Evolutionary conservation across 2,888 invertebrate species (phyloP), one percentile per base, ranked within the genome.

Genomic region (Rhagophthalmus giganteus): DNA sequence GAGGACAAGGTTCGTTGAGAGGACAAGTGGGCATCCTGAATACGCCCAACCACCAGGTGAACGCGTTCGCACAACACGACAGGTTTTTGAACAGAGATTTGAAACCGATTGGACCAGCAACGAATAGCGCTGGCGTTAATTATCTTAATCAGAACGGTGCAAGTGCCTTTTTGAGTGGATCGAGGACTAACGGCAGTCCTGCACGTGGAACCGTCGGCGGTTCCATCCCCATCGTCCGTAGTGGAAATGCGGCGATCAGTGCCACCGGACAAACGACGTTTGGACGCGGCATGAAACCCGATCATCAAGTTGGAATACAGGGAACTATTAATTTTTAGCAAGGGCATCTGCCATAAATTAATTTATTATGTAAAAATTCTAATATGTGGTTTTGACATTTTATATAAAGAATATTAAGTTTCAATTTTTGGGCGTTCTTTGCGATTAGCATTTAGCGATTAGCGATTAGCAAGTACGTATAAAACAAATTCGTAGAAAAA

Each of bases 211-310:
- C 44, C 1, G 11, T 49, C 15, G 44, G 49, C 20, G 44, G 42
- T 11, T 33, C 26, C 7, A 34, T 54, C 16, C 54, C 49, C 15
- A 12, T 52, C 9, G 8, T 26, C 25, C 37, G 20, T 9, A 11
- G 9, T 24, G 31, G 31, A n/a, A 24, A 32, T 13, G 27, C 30
- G 2, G 26, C 13, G 12, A 3, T 50, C 5, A 14, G 24, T 13
- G 25, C 26, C 1, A 16, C 15, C 5, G 52, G 40, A 1, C 40
- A 46, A 32, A 35, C 31, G 7, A 31, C 27, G 26, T 39, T 46
- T 33, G 48, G 33, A n/a, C 37, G 41, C 2, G 54, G 54, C 7
- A 44, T 37, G 48, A 48, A 42, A 34, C 54, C 54, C 1, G 10
- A 48, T 5, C 37, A 38, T 27, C 15, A 54, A 44, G 24, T 54